Base-by-base conservation (phyloP, 2,888 invertebrate species). In the Drosophila setosimentum region DNA sequence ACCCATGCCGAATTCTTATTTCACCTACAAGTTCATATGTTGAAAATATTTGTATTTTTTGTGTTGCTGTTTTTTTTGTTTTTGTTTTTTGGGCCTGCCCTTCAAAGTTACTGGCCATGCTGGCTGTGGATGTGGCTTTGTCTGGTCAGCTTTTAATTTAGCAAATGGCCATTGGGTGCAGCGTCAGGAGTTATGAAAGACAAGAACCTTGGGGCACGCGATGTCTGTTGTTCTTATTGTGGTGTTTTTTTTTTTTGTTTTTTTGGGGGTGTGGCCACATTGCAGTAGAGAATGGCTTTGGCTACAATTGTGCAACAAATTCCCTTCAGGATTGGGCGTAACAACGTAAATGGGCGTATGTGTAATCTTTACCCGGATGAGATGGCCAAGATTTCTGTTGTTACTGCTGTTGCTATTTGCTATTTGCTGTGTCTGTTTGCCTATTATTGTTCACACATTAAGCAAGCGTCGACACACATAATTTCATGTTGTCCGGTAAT, bases 401-500 rank as follows among this genome's bases (percentile, higher is more conserved):
- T 50, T 50, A 6, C 53, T 45, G 60, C 32, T 58, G 27, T 50
- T 57, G 40, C 21, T 49, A 33, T 50, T 29, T 53, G 30, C 35
- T 32, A 30, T 33, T 42, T 35, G 42, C n/a, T 40, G 50, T 48
- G 42, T 10, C 24, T n/a, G 59, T 48, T 74, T 74, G 55, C 62
- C 51, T 42, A 50, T 50, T 65, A 73, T 76, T 74, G 68, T 87
- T 85, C 85, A 81, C 85, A 85, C 87, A 87, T 87, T 85, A 85
- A 80, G 74, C 84, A 70, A 87, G 71, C 82, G 74, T 73, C 85
- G 87, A 85, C 85, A 85, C 87, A 87, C 78, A 87, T 87, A 87
- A 87, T 88, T 80, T 73, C 83, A 87, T 83, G 87, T 86, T 88
- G 87, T 76, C 82, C 77, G 89, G 89, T 87, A 87, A 87, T 89